Conservation (phyloP, 2,113 vertebrate genomes). For the Cyprinodon tularosa region DNA sequence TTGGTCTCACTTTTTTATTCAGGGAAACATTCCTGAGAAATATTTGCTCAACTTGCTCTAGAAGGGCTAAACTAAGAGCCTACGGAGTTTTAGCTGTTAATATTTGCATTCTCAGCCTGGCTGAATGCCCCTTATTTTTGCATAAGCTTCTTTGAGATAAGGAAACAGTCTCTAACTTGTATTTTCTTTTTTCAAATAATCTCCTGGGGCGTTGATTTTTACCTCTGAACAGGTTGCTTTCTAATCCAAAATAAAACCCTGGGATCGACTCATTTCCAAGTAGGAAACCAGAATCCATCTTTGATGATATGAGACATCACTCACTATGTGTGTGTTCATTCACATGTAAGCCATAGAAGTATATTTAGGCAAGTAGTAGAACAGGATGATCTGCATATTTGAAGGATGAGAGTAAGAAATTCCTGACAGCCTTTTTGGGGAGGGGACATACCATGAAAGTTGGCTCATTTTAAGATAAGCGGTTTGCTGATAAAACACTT, state of each 20-base stretch:
- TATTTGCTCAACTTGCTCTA: neutral
- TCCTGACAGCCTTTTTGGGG: conserved; percentile 30
- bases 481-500: neutral
- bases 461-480: neutral
- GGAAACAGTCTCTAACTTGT: conserved; percentile 18
- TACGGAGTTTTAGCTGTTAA: conserved; percentile 9
- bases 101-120: conserved; percentile 61
- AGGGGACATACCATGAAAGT: conserved; percentile 12
- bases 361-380: conserved; percentile 56
- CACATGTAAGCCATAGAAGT: conserved; percentile 23
- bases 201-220: neutral
- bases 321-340: conserved; percentile 6
- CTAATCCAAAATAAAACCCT: conserved; percentile 5
- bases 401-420: conserved; percentile 65
- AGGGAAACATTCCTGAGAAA: conserved; percentile 24
- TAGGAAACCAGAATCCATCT: neutral
- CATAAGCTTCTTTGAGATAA: conserved; percentile 48
- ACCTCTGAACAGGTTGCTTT: neutral
- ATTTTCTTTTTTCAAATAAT: conserved; percentile 11
- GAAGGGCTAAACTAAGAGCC: conserved; percentile 31
- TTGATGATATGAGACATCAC: conserved; percentile 4
- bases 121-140: conserved; percentile 26
- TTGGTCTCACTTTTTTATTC: conserved; percentile 12
- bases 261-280: conserved; percentile 14
- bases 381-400: conserved; percentile 72